Evolutionary conservation across 1,140 invertebrate genomes (phyloP).

Genomic region (Spodoptera litura): DNA sequence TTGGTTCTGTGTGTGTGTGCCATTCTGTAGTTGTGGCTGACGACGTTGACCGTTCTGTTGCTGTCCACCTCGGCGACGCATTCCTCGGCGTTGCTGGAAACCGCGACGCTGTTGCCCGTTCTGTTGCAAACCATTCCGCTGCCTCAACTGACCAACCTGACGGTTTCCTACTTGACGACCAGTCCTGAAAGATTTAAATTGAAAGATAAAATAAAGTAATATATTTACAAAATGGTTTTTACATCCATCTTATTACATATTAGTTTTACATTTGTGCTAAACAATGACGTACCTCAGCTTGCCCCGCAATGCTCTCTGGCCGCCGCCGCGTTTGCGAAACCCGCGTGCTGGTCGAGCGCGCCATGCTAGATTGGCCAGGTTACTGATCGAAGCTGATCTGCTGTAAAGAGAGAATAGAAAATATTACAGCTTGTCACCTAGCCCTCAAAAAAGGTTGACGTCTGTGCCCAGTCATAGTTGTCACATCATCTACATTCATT

Average conservation of each 20-base stretch:
- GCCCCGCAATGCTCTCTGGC: conserved; percentile 17
- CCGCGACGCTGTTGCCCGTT: neutral
- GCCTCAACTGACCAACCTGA: neutral
- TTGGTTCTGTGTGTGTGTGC: neutral
- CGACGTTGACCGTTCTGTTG: conserved; percentile 3
- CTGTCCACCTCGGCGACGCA: neutral
- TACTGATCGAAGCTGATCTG: conserved; percentile 40
- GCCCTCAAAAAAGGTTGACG: too few species aligned
- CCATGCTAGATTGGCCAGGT: neutral
- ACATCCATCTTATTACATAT: too few species aligned
- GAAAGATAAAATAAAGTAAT: too few species aligned
- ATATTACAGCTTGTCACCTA: neutral
- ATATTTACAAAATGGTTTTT: too few species aligned
- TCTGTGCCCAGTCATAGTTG: too few species aligned
- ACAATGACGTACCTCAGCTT: conserved; percentile 10
- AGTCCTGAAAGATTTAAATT: neutral
- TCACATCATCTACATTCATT: too few species aligned
- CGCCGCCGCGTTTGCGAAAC: conserved; percentile 44
- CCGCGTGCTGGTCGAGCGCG: conserved; percentile 21
- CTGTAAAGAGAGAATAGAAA: neutral
- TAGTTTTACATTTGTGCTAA: too few species aligned
- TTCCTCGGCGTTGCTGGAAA: conserved; percentile 1
- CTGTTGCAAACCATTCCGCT: neutral
- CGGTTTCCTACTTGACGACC: neutral
- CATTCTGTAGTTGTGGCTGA: neutral